Evolutionary conservation across 2,888 invertebrate genomes (phyloP), one percentile per base, ranked within the genome.

Genomic region (Platerodrilus igneus): DNA sequence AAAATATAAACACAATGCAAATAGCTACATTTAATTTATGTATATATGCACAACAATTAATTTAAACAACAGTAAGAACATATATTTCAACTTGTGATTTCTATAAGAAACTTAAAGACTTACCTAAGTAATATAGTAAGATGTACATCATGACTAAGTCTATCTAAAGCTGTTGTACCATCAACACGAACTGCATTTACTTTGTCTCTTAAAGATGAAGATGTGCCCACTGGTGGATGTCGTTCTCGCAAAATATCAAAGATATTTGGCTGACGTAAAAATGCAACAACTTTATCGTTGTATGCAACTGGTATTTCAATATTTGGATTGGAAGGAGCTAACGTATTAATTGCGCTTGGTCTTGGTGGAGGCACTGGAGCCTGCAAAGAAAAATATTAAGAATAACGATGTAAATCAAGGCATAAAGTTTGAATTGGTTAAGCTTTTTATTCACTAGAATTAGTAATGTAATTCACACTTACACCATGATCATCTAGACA

Each of bases 211-310:
- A 94, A 71, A 2, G 83, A 77, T 40, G 81, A 76, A 52, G 83
- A 83, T 37, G 81, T 79, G 2, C 75, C 76, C 6, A 86, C 77
- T 1, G 80, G 77, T 6, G 86, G 77, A 66, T 89, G 86, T 7
- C 90, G 75, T 64, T 90, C 91, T 35, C 83, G 82, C 46, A 95
- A 71, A 51, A 94, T 89, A 58, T 93, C 93, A 70, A 91, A 80
- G 58, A 95, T 91, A 67, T 93, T 93, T 6, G 93, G 86, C 64
- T 95, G 95, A 0, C 94, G 79, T 18, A 95, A 76, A 71, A 95
- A 95, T n/a, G 92, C 90, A 35, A 95, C 91, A 51, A 95, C 94
- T 76, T 89, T 90, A 60, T 95, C 95, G 64, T 94, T 94, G 68
- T 95, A 95, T 2, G 94, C 91, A 10, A 89, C 80, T 1, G 92